Percentiles rank a stretch among this genome's conserved stretches.
phyloP scores from a whole-genome alignment of 2,888 invertebrate species.

The Trissonchulus latispiculum region DNA sequence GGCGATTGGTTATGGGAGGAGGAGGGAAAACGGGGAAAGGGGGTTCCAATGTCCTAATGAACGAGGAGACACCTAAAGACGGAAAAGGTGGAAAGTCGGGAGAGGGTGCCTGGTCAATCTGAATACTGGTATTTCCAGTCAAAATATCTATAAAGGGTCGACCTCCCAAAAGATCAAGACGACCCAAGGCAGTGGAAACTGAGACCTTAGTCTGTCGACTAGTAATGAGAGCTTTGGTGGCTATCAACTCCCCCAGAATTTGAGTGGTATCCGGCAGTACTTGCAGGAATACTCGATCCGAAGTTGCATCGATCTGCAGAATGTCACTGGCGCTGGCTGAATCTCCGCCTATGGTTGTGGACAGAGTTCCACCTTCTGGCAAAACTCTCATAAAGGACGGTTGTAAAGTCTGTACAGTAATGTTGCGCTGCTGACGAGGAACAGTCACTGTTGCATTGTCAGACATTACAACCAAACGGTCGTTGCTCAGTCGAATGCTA shows the following conservation, averaged over 20 bases:
- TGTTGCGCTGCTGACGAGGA: background rate
- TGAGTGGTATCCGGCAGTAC: background rate
- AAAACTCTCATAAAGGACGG: background rate
- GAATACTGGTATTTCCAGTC: background rate
- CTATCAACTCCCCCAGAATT: background rate
- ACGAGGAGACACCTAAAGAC: background rate
- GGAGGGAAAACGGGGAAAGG: too few species aligned
- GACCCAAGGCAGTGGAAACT: background rate
- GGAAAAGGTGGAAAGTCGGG: background rate
- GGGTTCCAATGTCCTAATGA: too few species aligned
- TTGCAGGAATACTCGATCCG: background rate
- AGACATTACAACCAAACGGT: background rate
- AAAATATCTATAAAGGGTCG: background rate
- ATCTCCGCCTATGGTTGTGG: too few species aligned
- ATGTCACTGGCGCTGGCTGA: background rate
- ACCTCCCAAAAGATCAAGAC: background rate
- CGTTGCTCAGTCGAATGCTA: background rate
- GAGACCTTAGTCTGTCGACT: background rate
- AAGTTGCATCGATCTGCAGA: background rate
- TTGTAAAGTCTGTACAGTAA: background rate
- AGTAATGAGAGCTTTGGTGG: background rate
- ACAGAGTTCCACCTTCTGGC: too few species aligned
- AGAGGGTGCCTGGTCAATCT: background rate
- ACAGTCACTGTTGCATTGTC: background rate
- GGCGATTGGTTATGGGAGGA: too few species aligned